Conservation (phyloP, 2,797 vertebrate species). For the Gallinago solitaria region DNA sequence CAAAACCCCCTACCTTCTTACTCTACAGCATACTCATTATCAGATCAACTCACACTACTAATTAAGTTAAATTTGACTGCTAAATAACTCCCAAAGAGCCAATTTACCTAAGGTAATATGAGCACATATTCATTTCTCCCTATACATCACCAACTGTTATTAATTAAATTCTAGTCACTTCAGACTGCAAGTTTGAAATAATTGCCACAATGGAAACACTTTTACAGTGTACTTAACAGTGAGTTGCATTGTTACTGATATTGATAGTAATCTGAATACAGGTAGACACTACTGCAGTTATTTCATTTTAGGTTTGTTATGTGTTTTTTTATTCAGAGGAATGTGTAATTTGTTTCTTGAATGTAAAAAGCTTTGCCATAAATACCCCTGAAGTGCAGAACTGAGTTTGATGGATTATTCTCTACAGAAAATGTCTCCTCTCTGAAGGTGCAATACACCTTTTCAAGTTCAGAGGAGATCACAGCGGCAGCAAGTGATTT, state of each 20-base stretch:
- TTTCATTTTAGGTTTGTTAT: not conserved
- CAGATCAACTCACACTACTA: slow-evolving; percentile 19
- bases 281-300: not conserved
- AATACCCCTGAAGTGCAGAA: not conserved
- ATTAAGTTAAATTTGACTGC: slow-evolving; percentile 29
- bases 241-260: not conserved
- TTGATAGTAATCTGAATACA: not conserved
- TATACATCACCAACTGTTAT: slow-evolving; percentile 24
- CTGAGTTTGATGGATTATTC: not conserved
- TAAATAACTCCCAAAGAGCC: slow-evolving; percentile 20
- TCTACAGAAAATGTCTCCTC: not conserved
- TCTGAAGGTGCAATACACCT: not conserved
- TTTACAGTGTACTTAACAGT: not conserved
- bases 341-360: not conserved
- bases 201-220: not conserved
- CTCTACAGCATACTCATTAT: slow-evolving; percentile 12
- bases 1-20: not conserved
- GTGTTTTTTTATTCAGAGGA: not conserved
- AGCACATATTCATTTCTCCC: not conserved
- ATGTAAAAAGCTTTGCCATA: not conserved
- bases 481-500: not conserved
- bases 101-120: slow-evolving; percentile 18
- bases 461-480: not conserved
- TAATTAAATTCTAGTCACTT: slow-evolving; percentile 38
- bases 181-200: not conserved